A percentile compares a stretch with the other conserved stretches of the same genome.
Conservation (phyloP, 2,797 vertebrate genomes). For the Thalassophryne amazonica region DNA sequence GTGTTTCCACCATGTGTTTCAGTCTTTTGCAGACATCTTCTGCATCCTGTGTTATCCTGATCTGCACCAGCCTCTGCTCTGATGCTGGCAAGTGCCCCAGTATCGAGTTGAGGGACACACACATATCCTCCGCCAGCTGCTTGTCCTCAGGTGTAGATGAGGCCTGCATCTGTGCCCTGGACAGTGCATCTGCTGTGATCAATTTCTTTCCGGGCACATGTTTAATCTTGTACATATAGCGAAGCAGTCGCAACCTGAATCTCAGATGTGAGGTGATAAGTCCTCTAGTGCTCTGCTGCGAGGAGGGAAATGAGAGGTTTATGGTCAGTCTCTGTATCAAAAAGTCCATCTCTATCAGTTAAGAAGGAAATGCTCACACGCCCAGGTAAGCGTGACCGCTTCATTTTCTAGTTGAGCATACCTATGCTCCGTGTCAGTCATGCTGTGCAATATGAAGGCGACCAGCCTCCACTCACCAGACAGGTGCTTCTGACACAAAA, state of each 20-base stretch:
- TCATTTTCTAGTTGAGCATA: too few species aligned
- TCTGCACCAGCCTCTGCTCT: neutral
- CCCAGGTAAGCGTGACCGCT: too few species aligned
- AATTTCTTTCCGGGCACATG: conserved; percentile 2
- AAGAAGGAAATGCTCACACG: too few species aligned
- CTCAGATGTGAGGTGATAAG: neutral
- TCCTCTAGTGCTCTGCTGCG: neutral
- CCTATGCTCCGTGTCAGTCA: too few species aligned
- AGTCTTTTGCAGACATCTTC: too few species aligned
- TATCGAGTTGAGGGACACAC: too few species aligned
- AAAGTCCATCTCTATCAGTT: too few species aligned
- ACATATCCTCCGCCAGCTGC: neutral
- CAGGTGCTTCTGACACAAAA: too few species aligned
- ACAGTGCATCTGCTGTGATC: neutral
- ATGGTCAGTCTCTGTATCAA: too few species aligned
- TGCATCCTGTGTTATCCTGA: neutral
- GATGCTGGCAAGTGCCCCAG: neutral
- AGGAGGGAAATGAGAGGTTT: neutral
- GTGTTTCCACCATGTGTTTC: too few species aligned
- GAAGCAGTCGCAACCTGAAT: neutral
- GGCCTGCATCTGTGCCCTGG: neutral
- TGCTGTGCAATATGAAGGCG: too few species aligned
- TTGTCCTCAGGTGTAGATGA: neutral
- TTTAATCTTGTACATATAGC: conserved; percentile 5
- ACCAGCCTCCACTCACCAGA: too few species aligned